A percentile compares a stretch with the other conserved stretches of the same genome.
Evolutionary conservation across 2,113 vertebrate species (phyloP).

Genomic region (Atrichornis clamosus): DNA sequence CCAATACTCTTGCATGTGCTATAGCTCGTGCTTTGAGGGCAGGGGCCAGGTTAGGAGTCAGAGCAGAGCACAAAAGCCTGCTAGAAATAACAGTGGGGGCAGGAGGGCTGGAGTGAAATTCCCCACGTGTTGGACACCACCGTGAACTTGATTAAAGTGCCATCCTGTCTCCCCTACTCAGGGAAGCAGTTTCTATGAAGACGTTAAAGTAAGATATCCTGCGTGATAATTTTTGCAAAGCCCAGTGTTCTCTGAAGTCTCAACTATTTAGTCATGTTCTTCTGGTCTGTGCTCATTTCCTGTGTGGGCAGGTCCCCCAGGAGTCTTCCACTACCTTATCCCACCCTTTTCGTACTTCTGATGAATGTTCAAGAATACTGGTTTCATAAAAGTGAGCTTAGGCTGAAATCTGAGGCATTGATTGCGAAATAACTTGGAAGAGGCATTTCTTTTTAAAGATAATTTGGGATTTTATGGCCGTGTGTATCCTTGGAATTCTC

Average conservation of each 20-base stretch:
- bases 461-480: neutral
- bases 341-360: neutral
- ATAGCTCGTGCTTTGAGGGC: neutral
- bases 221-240: neutral
- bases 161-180: neutral
- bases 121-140: fast-evolving
- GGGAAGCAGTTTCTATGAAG: neutral
- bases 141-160: neutral
- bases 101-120: neutral
- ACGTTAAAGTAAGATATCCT: neutral
- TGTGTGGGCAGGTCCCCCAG: neutral
- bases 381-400: neutral
- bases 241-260: neutral
- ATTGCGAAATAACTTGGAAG: neutral
- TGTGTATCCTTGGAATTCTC: neutral
- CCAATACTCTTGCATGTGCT: neutral
- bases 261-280: neutral
- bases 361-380: neutral
- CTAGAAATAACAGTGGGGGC: conserved; percentile 4
- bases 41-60: neutral
- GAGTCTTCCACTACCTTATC: neutral
- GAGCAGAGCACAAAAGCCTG: neutral
- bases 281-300: neutral
- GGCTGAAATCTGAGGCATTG: neutral
- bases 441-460: neutral